Evolutionary conservation across 2,888 invertebrate genomes (phyloP).

Genomic region (Cataglyphis livida): DNA sequence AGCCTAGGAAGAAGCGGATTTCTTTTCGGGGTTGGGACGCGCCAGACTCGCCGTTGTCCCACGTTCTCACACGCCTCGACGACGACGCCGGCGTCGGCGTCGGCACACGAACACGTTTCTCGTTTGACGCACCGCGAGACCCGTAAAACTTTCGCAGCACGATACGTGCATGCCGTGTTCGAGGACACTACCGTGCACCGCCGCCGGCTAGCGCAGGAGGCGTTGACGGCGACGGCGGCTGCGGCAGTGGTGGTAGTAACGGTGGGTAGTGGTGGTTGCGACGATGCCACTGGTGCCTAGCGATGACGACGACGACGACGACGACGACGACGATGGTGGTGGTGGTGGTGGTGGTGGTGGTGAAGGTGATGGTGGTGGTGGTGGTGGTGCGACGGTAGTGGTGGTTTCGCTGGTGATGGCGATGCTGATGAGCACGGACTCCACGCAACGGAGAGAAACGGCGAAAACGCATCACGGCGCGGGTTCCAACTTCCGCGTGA

Average conservation of each 20-base stretch:
- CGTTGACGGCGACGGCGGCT: conserved; percentile 66
- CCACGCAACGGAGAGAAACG: conserved; percentile 51
- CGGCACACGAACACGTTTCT: conserved; percentile 66
- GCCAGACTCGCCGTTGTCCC: conserved; percentile 64
- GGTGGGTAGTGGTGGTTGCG: conserved; percentile 57
- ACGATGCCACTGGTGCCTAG: conserved; percentile 52
- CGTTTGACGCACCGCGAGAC: conserved; percentile 74
- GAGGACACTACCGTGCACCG: conserved; percentile 76
- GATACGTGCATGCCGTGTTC: conserved; percentile 77
- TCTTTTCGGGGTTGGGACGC: conserved; percentile 65
- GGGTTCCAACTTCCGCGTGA: conserved; percentile 56
- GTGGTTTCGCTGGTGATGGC: conserved; percentile 30
- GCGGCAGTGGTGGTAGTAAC: conserved; percentile 62
- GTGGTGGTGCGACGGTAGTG: conserved; percentile 4
- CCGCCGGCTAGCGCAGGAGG: conserved; percentile 72
- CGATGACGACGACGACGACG: conserved; percentile 16
- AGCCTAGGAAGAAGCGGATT: conserved; percentile 69
- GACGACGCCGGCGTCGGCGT: conserved; percentile 65
- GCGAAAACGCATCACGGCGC: conserved; percentile 61
- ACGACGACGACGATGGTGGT: not conserved
- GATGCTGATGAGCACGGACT: conserved; percentile 58
- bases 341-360: not conserved
- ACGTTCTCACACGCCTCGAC: conserved; percentile 69
- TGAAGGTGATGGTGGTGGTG: not conserved
- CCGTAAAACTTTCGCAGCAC: conserved; percentile 76